Evolutionary conservation across 2,888 invertebrate species (phyloP).

Genomic region (Neocrepidodera transversa): DNA sequence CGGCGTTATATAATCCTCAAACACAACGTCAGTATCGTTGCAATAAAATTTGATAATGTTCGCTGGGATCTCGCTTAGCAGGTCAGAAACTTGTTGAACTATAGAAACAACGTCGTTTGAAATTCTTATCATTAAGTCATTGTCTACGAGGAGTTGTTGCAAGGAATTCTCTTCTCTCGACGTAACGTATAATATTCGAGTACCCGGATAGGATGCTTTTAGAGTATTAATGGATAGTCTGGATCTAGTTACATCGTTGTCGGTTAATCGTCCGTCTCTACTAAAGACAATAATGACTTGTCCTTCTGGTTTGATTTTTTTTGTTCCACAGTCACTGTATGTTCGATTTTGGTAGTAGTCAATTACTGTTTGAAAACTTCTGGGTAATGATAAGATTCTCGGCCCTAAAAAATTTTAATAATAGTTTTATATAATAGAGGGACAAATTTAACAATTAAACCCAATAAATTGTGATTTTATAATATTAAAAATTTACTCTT

Average conservation of each 20-base stretch:
- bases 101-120: slow-evolving; percentile 45
- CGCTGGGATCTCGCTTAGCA: slow-evolving; percentile 52
- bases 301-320: slow-evolving; percentile 59
- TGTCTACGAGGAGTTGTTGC: slow-evolving; percentile 49
- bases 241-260: slow-evolving; percentile 60
- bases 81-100: slow-evolving; percentile 48
- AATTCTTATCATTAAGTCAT: slow-evolving; percentile 61
- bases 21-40: slow-evolving; percentile 55
- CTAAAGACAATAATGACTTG: slow-evolving; percentile 64
- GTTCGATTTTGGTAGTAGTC: slow-evolving; percentile 62
- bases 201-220: slow-evolving; percentile 63
- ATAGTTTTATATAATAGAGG: no score
- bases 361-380: slow-evolving; percentile 62
- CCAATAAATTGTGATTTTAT: no score
- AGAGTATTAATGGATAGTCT: slow-evolving; percentile 61
- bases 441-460: no score
- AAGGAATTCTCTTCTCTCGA: slow-evolving; percentile 50
- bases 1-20: slow-evolving; percentile 69
- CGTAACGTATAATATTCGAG: slow-evolving; percentile 64
- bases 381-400: slow-evolving; percentile 62
- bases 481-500: no score
- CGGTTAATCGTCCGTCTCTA: slow-evolving; percentile 54
- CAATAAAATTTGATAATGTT: slow-evolving; percentile 54
- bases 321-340: slow-evolving; percentile 54
- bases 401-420: slow-evolving; percentile 65